Evolutionary conservation across 2,113 vertebrate genomes (phyloP), one percentile per base, ranked within the genome.

Genomic region (Otus sunia): DNA sequence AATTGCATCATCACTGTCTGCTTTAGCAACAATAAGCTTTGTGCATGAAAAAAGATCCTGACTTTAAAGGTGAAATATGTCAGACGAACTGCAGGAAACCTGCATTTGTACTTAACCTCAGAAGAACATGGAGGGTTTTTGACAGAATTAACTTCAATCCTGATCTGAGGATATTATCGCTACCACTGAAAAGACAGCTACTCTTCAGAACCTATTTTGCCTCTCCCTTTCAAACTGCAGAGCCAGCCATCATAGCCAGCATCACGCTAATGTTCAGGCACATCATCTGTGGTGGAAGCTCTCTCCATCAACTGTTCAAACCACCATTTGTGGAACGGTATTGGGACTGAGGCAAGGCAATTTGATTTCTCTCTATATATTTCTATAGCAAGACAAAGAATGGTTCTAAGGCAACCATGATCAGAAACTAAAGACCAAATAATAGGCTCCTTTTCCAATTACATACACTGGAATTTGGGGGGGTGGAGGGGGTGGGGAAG

Each of bases 351-450:
- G 84, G 64, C 2, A 8, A 81, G 32, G 74, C 74, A 87, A 85
- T 71, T 73, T 45, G 21, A 39, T 49, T 77, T 91, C 81, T 86
- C n/a, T 69, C 74, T 23, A 62, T 43, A 16, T 43, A 43, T 45
- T 45, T 45, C 43, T 18, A 45, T 25, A 92, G 69, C 60, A 71
- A 73, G 27, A 85, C 45, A 89, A 45, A 23, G n/a, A 90, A 55
- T 6, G 78, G 60, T 45, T 87, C 56, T 59, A 50, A 85, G 77
- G 37, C 67, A 80, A 63, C 19, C 63, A 86, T 5, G 11, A 88
- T 34, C 37, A 89, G 80, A 74, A 91, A 81, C 37, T 85, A 66
- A 94, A 81, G 66, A 59, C 52, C 77, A 95, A 92, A 66, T 79
- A 87, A 69, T 25, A 78, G 52, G 21, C 32, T 19, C 2, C 15